Evolutionary conservation across 2,797 vertebrate species (phyloP), one percentile per base, ranked within the genome.

Genomic region (Xenopus petersii): DNA sequence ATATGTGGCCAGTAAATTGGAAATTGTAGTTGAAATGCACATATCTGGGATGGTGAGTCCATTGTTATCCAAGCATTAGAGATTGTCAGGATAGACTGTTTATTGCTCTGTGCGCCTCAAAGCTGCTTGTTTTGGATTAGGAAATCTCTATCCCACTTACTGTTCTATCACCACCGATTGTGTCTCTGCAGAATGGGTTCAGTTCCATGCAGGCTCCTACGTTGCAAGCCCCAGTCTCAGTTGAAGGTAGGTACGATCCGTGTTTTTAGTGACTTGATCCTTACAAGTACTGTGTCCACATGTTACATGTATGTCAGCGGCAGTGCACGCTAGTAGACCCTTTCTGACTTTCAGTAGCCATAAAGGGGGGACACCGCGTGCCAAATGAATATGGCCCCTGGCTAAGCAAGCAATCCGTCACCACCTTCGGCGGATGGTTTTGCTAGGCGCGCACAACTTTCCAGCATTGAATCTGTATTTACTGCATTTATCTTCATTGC

Each of bases 171-270:
- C 15, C 12, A 12, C 8, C 33, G 16, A 17, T 60, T 42, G 36
- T 58, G 76, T 59, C 75, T 76, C 82, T 84, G 70, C 89, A 99
- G 97, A 98, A 98, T 83, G 97, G 97, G 84, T 99, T 95, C 90
- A 93, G 87, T 88, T 95, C 97, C 64, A 93, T 96, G 80, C 95
- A 96, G 46, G 56, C 76, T 85, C 87, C 93, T 66, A 86, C 93
- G 30, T 90, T 98, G 83, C 96, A 97, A 89, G 89, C 91, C 42
- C 83, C 93, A 0, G 96, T 94, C 86, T 92, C 96, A 68, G 90
- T 93, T 79, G 97, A 99, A 93, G 94, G 97, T 98, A 82, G 89
- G 92, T 65, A 30, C n/a, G 2, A 15, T 56, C 1, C n/a, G 0
- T 56, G 4, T 16, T 8, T 17, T 10, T 56, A 42, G 36, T 9